phyloP scores from a whole-genome alignment of 2,888 invertebrate genomes.

The Operophtera brumata region DNA sequence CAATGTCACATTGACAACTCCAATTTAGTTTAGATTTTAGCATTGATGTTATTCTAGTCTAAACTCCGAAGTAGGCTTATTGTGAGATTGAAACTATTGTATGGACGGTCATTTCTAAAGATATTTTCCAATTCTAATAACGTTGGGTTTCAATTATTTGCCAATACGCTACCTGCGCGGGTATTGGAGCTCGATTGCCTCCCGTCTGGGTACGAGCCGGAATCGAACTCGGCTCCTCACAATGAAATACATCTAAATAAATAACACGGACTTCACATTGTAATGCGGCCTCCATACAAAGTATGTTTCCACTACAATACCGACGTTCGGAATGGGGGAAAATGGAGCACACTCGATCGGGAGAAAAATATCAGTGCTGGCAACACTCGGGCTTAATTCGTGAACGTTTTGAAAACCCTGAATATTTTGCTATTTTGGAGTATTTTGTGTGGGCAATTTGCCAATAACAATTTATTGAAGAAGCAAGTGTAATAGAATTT shows the following conservation, averaged over 20 bases:
- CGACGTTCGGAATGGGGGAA: constrained; percentile 53
- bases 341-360: constrained; percentile 62
- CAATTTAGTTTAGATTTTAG: constrained; percentile 37
- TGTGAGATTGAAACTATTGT: background rate
- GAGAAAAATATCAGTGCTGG: constrained; percentile 58
- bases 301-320: constrained; percentile 70
- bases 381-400: constrained; percentile 57
- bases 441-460: constrained; percentile 18
- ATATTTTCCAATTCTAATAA: constrained; percentile 43
- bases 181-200: constrained; percentile 59
- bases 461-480: constrained; percentile 17
- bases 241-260: constrained; percentile 75
- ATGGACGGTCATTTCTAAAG: background rate
- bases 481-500: constrained; percentile 22
- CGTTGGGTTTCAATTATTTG: constrained; percentile 67
- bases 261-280: constrained; percentile 71
- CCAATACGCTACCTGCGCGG: constrained; percentile 57
- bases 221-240: constrained; percentile 58
- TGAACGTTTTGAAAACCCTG: constrained; percentile 29
- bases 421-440: constrained; percentile 16
- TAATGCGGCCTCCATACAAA: constrained; percentile 66
- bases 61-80: background rate
- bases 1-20: constrained; percentile 42
- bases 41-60: constrained; percentile 2
- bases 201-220: constrained; percentile 48